These are phyloP conservation scores for Gadopsis bispinosus DNA, from an alignment of 2,797 vertebrate species.

Conservation along the genomic window DNA sequence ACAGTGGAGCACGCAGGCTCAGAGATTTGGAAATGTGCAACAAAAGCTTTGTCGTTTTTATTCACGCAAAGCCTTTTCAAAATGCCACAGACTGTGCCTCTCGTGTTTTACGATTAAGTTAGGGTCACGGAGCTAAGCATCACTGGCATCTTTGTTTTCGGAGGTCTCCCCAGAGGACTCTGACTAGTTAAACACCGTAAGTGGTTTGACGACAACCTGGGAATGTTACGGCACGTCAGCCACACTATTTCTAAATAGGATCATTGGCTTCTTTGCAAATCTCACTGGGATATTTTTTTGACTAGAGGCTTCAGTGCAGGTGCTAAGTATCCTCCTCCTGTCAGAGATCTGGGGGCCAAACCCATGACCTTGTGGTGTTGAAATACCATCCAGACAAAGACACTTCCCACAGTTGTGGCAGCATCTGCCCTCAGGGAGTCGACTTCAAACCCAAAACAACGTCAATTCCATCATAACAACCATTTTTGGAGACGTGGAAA, in stretches of 20 bases:
- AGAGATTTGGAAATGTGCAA: background rate
- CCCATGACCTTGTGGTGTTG: background rate
- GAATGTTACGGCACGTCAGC: background rate
- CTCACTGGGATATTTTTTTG: background rate
- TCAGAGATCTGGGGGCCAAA: background rate
- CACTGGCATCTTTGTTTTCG: background rate
- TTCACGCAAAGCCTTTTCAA: background rate
- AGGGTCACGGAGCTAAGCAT: too few species aligned
- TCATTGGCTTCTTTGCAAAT: background rate
- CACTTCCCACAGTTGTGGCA: background rate
- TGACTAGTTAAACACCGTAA: background rate
- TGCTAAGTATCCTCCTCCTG: background rate
- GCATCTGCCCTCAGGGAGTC: background rate
- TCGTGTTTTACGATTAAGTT: background rate
- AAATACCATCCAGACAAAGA: conserved; percentile 17
- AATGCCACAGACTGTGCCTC: too few species aligned
- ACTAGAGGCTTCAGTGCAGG: background rate
- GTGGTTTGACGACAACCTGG: background rate
- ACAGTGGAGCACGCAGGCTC: background rate
- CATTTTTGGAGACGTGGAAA: conserved; percentile 6
- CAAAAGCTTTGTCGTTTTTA: background rate
- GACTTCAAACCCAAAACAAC: background rate
- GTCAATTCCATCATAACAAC: background rate
- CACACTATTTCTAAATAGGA: background rate
- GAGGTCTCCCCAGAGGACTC: background rate